A percentile compares a stretch with the other conserved stretches of the same genome.
Evolutionary conservation across 2,888 invertebrate species (phyloP).

Genomic region (Drosophila formosana): DNA sequence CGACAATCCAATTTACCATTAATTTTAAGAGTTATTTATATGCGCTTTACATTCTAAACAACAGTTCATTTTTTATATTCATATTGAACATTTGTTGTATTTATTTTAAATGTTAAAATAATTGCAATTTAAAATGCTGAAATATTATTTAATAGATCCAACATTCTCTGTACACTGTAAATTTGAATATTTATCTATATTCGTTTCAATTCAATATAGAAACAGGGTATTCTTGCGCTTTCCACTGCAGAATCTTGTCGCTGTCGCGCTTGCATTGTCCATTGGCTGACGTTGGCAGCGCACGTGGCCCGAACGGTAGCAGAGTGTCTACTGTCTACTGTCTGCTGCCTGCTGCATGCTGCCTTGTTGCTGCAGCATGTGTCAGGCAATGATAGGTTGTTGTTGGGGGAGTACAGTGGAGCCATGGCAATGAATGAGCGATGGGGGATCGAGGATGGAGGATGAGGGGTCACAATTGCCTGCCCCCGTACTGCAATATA

Average conservation of each 20-base stretch:
- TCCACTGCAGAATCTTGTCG: neutral
- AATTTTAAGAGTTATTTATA: too few relatives aligned
- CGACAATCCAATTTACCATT: too few relatives aligned
- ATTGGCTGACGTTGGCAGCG: slow-evolving; percentile 50
- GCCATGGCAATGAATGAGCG: neutral
- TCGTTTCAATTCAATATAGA: neutral
- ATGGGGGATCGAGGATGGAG: neutral
- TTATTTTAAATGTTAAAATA: too few relatives aligned
- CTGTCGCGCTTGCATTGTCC: slow-evolving; percentile 24
- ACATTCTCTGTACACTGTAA: too few relatives aligned
- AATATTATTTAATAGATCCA: too few relatives aligned
- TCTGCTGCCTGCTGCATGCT: slow-evolving; percentile 45
- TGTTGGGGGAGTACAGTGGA: slow-evolving; percentile 32
- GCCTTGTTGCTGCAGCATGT: slow-evolving; percentile 56
- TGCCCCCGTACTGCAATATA: slow-evolving; percentile 65
- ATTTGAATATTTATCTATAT: too few relatives aligned
- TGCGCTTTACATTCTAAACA: too few relatives aligned
- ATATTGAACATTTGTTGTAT: too few relatives aligned
- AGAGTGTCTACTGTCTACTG: slow-evolving; percentile 45
- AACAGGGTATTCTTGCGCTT: slow-evolving; percentile 32
- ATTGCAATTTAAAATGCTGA: too few relatives aligned
- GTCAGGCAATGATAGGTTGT: slow-evolving; percentile 64
- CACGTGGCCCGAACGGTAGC: slow-evolving; percentile 66
- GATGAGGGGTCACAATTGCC: slow-evolving; percentile 40
- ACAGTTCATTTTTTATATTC: too few relatives aligned